A percentile compares a stretch with the other conserved stretches of the same genome.
Conservation (phyloP, 2,113 vertebrate species). For the Pomatostomus ruficeps region DNA sequence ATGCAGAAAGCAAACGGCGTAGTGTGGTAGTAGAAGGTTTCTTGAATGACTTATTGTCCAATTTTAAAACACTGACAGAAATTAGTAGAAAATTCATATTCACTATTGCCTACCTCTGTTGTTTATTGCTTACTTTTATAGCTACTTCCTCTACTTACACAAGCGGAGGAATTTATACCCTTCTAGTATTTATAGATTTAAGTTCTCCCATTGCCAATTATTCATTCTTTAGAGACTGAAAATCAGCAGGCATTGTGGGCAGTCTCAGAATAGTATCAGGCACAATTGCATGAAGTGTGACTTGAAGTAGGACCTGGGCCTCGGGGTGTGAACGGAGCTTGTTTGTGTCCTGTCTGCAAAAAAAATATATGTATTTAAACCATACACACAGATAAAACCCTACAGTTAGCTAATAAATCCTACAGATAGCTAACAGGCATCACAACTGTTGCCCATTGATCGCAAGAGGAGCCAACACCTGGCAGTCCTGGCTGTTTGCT, state of each 20-base stretch:
- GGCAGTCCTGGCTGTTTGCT: not conserved
- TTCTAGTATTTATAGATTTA: not conserved
- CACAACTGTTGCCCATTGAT: not conserved
- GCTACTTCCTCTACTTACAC: not conserved
- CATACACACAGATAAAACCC: not conserved
- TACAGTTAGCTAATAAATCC: not conserved
- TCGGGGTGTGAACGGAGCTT: not conserved
- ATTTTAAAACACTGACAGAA: constrained; percentile 4
- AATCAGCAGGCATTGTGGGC: not conserved
- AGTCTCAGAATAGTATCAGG: not conserved
- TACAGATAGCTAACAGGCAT: not conserved
- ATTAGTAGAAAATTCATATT: constrained; percentile 13
- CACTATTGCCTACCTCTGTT: not conserved
- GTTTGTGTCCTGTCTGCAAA: not conserved
- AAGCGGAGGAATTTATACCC: not conserved
- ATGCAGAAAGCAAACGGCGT: not conserved
- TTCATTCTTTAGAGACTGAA: not conserved
- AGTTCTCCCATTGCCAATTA: not conserved
- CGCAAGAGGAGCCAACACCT: accelerated
- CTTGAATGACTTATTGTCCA: not conserved
- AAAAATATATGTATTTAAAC: not conserved
- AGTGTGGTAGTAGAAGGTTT: not conserved
- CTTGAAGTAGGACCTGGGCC: not conserved
- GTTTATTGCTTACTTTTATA: constrained; percentile 22
- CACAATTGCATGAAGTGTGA: not conserved